phyloP scores from a whole-genome alignment of 2,888 invertebrate genomes.

The Perizoma flavofasciatum region DNA sequence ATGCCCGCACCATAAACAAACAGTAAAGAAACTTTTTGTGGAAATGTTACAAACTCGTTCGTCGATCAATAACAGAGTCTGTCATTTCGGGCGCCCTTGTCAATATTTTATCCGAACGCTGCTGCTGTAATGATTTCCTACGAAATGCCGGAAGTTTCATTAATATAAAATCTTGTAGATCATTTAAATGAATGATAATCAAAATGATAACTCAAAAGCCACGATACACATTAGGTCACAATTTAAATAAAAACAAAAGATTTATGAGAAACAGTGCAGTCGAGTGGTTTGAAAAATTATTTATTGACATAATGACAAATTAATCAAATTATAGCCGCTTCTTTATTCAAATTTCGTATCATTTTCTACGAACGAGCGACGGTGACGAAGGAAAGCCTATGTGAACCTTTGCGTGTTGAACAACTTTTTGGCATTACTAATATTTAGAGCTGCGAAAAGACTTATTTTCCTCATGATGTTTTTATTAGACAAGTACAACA shows the following conservation, averaged over 20 bases:
- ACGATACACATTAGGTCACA: neutral
- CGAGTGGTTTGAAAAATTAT: neutral
- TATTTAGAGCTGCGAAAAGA: too few relatives aligned
- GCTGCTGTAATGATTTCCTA: slow-evolving; percentile 1
- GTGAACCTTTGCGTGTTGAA: too few relatives aligned
- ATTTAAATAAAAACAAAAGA: slow-evolving; percentile 6
- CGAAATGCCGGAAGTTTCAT: neutral
- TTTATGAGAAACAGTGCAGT: neutral
- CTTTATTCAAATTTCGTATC: neutral
- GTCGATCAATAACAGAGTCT: slow-evolving; percentile 43
- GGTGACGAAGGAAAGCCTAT: too few relatives aligned
- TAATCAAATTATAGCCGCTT: neutral
- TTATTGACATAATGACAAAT: neutral
- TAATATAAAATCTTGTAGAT: neutral
- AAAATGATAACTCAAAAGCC: too few relatives aligned
- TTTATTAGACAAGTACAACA: too few relatives aligned
- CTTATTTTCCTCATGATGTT: too few relatives aligned
- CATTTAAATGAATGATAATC: neutral
- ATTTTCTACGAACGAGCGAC: neutral
- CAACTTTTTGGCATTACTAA: too few relatives aligned
- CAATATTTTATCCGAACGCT: slow-evolving; percentile 11
- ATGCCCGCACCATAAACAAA: neutral
- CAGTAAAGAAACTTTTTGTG: slow-evolving; percentile 12
- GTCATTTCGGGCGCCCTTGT: slow-evolving; percentile 34
- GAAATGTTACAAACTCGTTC: slow-evolving; percentile 42